Evolutionary conservation across 2,888 invertebrate genomes (phyloP).

Genomic region (Luperina nickerlii): DNA sequence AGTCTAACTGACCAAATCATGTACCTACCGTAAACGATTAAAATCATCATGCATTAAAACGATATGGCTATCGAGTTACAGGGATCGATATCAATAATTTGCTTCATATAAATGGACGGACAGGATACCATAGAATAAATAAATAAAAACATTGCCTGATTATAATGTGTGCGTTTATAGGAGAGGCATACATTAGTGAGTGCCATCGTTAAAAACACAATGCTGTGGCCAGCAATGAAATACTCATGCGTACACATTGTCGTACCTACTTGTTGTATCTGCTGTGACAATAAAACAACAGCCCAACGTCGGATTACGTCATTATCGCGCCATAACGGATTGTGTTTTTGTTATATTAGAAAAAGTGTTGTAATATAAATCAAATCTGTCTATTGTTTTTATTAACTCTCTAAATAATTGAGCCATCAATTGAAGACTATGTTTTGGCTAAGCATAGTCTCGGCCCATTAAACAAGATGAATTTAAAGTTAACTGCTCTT

Average conservation of each 20-base stretch:
- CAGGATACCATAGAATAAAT: constrained; percentile 47
- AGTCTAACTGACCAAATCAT: not conserved
- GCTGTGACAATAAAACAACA: constrained; percentile 64
- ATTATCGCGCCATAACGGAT: constrained; percentile 66
- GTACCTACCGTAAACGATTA: not conserved
- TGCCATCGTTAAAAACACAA: constrained; percentile 68
- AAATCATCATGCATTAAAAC: constrained; percentile 5
- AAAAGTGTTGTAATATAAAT: constrained; percentile 58
- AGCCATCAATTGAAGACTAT: constrained; percentile 12
- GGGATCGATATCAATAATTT: constrained; percentile 33
- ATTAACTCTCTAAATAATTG: constrained; percentile 38
- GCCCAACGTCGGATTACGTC: constrained; percentile 66
- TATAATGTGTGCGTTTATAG: constrained; percentile 34
- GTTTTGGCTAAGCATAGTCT: constrained; percentile 10
- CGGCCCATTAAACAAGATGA: constrained; percentile 32
- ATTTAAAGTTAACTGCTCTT: constrained; percentile 24
- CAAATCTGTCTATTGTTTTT: constrained; percentile 34
- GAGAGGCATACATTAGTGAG: constrained; percentile 41
- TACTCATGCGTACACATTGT: constrained; percentile 71
- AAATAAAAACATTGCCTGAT: constrained; percentile 44
- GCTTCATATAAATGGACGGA: constrained; percentile 11
- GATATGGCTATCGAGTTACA: constrained; percentile 6
- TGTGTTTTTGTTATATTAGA: constrained; percentile 54
- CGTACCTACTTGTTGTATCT: constrained; percentile 59
- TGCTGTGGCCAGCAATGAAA: constrained; percentile 74